These are phyloP conservation scores for Drosophila tripunctata DNA, from an alignment of 2,888 invertebrate genomes.

Conservation along the genomic window DNA sequence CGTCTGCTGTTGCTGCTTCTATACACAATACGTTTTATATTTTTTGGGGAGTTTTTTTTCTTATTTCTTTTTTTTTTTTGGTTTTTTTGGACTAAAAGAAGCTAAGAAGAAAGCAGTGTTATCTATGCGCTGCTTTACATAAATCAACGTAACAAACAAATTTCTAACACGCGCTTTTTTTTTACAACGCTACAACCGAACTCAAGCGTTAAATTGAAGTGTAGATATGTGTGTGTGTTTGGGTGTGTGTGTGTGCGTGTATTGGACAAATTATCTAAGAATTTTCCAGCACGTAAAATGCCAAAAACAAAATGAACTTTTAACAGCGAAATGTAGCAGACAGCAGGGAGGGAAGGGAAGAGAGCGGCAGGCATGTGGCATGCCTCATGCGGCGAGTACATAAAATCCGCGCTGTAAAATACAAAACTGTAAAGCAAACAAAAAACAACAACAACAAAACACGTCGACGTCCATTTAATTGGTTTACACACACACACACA, in stretches of 20 bases:
- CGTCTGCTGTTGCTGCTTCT: too few species aligned
- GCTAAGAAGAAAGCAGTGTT: conserved; percentile 63
- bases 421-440: conserved; percentile 63
- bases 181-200: conserved; percentile 47
- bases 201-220: conserved; percentile 74
- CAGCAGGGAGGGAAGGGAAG: too few species aligned
- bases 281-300: conserved; percentile 43
- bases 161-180: conserved; percentile 18
- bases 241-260: conserved; percentile 24
- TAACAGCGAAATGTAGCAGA: conserved; percentile 26
- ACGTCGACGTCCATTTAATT: conserved; percentile 68
- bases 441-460: conserved; percentile 31
- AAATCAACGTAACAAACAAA: conserved; percentile 62
- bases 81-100: conserved; percentile 24
- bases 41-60: neutral
- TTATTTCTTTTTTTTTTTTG: neutral
- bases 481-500: conserved; percentile 51
- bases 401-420: conserved; percentile 45
- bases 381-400: conserved; percentile 20
- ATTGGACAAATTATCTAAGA: conserved; percentile 64
- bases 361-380: conserved; percentile 14
- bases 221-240: conserved; percentile 1
- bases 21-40: neutral
- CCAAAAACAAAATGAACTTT: conserved; percentile 66
- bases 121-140: conserved; percentile 70